Base-by-base conservation (phyloP, 2,113 vertebrate species). In the Mastomys coucha region DNA sequence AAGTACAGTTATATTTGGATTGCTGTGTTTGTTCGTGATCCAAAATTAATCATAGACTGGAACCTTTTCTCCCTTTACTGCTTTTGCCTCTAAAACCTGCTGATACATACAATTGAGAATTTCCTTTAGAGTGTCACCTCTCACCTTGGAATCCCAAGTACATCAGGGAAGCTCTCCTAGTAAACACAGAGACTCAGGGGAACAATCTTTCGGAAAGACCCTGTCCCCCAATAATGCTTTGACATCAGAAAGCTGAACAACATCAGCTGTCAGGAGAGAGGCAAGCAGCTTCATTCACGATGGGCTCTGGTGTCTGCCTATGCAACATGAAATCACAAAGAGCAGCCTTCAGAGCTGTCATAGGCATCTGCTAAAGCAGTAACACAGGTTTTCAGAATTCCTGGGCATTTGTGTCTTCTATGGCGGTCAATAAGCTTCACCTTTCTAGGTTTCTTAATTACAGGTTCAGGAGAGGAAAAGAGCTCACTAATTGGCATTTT, bases 1-100 rank as follows among this genome's bases (percentile, higher is more conserved):
- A 53, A 56, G 80, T 78, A 92, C 51, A 76, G 92, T 93, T 92
- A 91, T 63, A 88, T 86, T 91, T 72, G 70, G n/a, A 80, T 49
- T 70, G 3, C 85, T 77, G 8, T 76, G 77, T 89, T 93, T 96
- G 39, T 94, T 95, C 88, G 45, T 81, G 76, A 80, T 81, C n/a
- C 28, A 78, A 70, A 88, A 92, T 90, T 58, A 92, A 96, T 90
- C 24, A 12, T 58, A 77, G 56, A n/a, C 51, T 89, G 75, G 92
- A 97, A 84, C 39, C 14, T 76, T 13, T 80, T 93, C 70, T 96
- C 91, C 67, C 22, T 84, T 88, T 65, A 24, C 24, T 93, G 65
- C 49, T 80, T 89, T 96, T 91, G 42, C 31, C 86, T 95, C 31
- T 91, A 72, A 95, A 86, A 70, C 7, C 8, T 49, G 80, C 67